These are phyloP conservation scores for Hypotaenidia philippensis DNA, from an alignment of 2,797 vertebrate genomes.

Conservation along the genomic window DNA sequence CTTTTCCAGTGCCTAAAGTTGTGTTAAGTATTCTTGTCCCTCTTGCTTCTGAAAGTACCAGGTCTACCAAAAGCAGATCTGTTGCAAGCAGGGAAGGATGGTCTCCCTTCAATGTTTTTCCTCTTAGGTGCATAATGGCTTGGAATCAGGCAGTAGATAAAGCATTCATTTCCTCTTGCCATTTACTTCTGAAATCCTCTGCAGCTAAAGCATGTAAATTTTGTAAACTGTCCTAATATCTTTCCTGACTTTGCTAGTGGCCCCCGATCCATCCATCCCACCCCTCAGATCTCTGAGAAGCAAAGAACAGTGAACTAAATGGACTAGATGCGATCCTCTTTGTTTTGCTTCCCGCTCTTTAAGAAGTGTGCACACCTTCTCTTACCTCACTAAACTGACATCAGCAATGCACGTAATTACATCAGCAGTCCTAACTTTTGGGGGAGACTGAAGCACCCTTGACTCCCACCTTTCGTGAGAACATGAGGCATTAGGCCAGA, in stretches of 20 bases:
- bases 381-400: not conserved
- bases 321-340: not conserved
- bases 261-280: not conserved
- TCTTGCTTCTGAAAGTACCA: not conserved
- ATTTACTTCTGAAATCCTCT: not conserved
- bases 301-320: not conserved
- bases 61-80: not conserved
- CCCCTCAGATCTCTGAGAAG: not conserved
- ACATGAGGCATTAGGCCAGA: not conserved
- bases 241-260: not conserved
- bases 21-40: not conserved
- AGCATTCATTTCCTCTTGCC: not conserved
- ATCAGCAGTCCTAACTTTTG: not conserved
- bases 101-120: not conserved
- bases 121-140: not conserved
- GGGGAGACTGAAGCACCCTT: not conserved
- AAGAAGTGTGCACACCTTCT: not conserved
- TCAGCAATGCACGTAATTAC: not conserved
- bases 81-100: not conserved
- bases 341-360: not conserved
- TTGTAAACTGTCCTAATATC: not conserved
- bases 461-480: not conserved
- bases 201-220: not conserved
- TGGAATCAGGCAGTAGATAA: not conserved
- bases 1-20: not conserved